Base-by-base conservation (phyloP, 2,113 vertebrate genomes). In the Plecotus auritus region DNA sequence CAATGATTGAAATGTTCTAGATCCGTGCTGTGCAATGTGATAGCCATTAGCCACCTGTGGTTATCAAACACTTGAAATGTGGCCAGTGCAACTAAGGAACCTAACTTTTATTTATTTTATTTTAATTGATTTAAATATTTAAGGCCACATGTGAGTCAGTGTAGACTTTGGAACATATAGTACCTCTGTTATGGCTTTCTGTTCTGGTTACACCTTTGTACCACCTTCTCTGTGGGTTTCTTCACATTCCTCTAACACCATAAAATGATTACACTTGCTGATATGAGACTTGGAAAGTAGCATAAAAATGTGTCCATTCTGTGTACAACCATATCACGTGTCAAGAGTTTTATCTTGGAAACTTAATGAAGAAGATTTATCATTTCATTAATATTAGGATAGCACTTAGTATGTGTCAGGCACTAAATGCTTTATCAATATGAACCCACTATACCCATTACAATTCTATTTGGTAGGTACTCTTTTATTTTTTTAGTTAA, bases 91-190 rank as follows among this genome's bases (percentile, higher is more conserved):
- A 56, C 8, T 23, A 56, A 56, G 22, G 54, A 82, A 82, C 3
- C 18, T 1, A 66, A 76, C 64, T 87, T 72, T 54, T 42, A 23
- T 74, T 87, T 74, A 93, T 66, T 85, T 78, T 64, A 88, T 70
- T 90, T 94, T 74, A 84, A 20, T 80, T 87, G 45, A 89, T 40
- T 83, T 83, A 90, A 84, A 90, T 78, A 54, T 93, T 83, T 70
- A 40, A 61, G 90, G 30, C 3, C 40, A 90, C 26, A 74, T 22
- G 6, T 51, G 35, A 45, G 35, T 56, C 42, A 45, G 35, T 89
- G 16, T 30, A 88, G 37, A 85, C 72, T 95, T 37, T 93, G 59
- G 28, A 69, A 61, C 7, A 76, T 54, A 40, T 2, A 4, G 16
- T 78, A 91, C 49, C 59, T 80, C 22, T 93, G 22, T 28, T 72